Base-by-base conservation (phyloP, 2,888 invertebrate genomes). In the Pelosia muscerda region DNA sequence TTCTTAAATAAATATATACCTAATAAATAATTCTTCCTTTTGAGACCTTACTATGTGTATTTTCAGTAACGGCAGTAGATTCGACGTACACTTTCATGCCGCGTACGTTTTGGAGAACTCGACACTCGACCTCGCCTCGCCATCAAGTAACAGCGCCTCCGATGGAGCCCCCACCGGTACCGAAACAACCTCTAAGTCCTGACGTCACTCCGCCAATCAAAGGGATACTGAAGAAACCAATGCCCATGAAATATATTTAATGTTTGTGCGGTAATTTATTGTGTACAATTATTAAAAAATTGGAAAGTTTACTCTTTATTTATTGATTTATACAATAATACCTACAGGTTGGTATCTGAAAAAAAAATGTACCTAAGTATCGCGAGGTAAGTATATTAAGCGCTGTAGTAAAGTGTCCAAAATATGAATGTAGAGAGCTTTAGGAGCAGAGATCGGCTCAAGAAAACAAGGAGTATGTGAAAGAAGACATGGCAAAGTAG, bases 181-280 rank as follows among this genome's bases (percentile, higher is more conserved):
- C 86, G 0, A 90, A 88, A 71, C 84, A 88, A 66, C 85, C 89
- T 0, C 53, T 68, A 0, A 15, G 55, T 6, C n/a, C 68, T 5
- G 84, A 86, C 8, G 55, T 67, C 8, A 78, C 78, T 2, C 81
- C 74, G 6, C 89, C 90, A 0, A 83, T 92, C n/a, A 94, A 92
- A 68, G 94, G 94, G 72, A 95, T 95, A 72, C 78, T 95, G 38
- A 95, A 94, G 74, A 95, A 93, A 84, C 93, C 94, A 0, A 95
- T 94, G 95, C 95, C 95, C 8, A 89, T 94, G 81, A 94, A 92
- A 86, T 95, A 92, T 84, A 90, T 94, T 81, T 92, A 82, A 72
- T 38, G 69, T 72, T 68, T 61, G 25, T 9, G 49, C n/a, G 8
- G 28, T 62, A 22, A 28, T 28, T 53, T 53, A 26, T 62, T 28